Evolutionary conservation across 2,113 vertebrate genomes (phyloP).

Genomic region (Cyanoderma ruficeps): DNA sequence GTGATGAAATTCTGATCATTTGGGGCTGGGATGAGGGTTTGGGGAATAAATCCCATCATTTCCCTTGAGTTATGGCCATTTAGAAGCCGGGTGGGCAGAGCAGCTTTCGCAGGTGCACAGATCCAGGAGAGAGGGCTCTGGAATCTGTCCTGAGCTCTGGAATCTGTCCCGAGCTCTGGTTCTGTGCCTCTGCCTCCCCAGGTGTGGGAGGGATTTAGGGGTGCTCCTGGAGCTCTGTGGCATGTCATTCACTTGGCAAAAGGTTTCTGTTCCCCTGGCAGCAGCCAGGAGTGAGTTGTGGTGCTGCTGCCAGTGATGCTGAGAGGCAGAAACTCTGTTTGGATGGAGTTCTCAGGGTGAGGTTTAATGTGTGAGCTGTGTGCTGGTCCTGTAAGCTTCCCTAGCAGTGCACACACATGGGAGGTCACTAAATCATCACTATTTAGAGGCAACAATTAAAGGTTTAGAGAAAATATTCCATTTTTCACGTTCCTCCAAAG

Average conservation of each 20-base stretch:
- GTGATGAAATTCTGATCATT: not conserved
- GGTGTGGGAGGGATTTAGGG: not conserved
- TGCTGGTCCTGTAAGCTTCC: not conserved
- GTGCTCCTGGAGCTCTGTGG: not conserved
- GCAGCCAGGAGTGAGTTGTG: not conserved
- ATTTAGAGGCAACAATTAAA: not conserved
- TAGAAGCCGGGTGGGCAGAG: not conserved
- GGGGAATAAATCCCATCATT: not conserved
- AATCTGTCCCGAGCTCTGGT: not conserved
- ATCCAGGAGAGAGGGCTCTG: not conserved
- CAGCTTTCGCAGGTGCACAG: not conserved
- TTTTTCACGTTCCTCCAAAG: not conserved
- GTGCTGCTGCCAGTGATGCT: not conserved
- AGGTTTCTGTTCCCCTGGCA: not conserved
- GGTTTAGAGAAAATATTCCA: not conserved
- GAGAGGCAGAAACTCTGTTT: not conserved
- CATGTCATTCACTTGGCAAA: not conserved
- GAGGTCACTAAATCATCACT: not conserved
- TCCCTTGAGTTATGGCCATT: not conserved
- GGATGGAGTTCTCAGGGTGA: not conserved
- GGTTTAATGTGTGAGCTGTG: not conserved
- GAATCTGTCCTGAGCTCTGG: not conserved
- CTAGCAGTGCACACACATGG: not conserved
- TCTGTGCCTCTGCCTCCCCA: not conserved
- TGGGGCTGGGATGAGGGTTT: not conserved